Conservation (phyloP, 2,113 vertebrate species). For the Parus major region DNA sequence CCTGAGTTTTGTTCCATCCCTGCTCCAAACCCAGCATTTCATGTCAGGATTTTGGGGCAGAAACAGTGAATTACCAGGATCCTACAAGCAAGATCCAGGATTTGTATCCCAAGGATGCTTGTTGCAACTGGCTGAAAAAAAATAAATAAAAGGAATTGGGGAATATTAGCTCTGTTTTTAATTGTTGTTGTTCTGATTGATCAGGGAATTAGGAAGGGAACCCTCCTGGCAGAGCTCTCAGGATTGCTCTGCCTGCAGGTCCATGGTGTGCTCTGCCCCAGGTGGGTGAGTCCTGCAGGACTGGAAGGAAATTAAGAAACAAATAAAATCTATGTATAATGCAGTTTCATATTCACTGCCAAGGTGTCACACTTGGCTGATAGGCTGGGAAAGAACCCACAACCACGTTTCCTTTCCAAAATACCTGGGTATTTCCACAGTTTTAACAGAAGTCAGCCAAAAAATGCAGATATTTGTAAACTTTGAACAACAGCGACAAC, state of each 20-base stretch:
- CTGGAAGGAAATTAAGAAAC: not conserved
- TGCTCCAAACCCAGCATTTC: not conserved
- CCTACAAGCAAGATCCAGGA: not conserved
- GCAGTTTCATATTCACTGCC: too few species aligned
- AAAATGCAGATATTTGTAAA: not conserved
- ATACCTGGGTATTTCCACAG: not conserved
- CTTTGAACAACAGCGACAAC: not conserved
- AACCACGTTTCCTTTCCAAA: not conserved
- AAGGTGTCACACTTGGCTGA: not conserved
- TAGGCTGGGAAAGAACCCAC: not conserved
- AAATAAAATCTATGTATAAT: not conserved
- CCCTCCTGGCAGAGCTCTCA: not conserved
- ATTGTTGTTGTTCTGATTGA: not conserved
- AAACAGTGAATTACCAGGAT: not conserved
- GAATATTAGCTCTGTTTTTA: not conserved
- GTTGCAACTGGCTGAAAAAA: not conserved
- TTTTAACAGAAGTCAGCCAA: not conserved
- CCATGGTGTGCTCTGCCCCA: not conserved
- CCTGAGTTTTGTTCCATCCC: not conserved
- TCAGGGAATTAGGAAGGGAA: not conserved
- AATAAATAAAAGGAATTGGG: not conserved
- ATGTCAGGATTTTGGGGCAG: not conserved
- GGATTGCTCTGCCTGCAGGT: not conserved
- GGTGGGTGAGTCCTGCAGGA: not conserved
- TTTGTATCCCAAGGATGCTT: not conserved